These are phyloP conservation scores for Panonychus citri DNA, from an alignment of 1,140 invertebrate species.

Conservation along the genomic window DNA sequence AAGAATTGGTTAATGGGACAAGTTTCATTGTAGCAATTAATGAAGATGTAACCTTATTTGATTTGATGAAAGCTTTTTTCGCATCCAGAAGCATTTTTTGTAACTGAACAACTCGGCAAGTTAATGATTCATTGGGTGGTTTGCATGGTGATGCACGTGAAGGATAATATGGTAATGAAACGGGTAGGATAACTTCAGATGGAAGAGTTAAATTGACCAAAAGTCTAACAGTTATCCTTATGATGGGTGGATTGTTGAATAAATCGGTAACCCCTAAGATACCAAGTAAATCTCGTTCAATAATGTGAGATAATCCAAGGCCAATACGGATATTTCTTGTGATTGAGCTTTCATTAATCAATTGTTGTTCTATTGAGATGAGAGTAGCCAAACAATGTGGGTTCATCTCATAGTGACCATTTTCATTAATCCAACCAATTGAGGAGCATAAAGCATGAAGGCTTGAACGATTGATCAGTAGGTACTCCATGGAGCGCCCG, in stretches of 20 bases:
- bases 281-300: not conserved
- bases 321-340: not conserved
- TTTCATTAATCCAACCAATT: not conserved
- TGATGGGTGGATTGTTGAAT: not conserved
- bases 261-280: not conserved
- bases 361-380: not conserved
- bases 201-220: slow-evolving; percentile 1
- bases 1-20: not conserved
- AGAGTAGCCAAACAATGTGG: not conserved
- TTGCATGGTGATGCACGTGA: no score
- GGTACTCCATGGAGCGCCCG: not conserved
- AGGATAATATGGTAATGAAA: no score
- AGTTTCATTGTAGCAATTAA: not conserved
- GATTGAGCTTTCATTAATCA: not conserved
- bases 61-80: not conserved
- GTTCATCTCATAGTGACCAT: not conserved
- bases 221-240: not conserved
- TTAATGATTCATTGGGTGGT: not conserved
- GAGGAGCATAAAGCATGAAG: not conserved
- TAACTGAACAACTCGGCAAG: not conserved
- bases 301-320: not conserved
- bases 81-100: not conserved
- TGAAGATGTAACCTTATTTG: not conserved
- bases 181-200: not conserved
- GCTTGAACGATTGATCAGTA: not conserved